These are phyloP conservation scores for Prochilodus magdalenae DNA, from an alignment of 2,113 vertebrate species.

Conservation along the genomic window DNA sequence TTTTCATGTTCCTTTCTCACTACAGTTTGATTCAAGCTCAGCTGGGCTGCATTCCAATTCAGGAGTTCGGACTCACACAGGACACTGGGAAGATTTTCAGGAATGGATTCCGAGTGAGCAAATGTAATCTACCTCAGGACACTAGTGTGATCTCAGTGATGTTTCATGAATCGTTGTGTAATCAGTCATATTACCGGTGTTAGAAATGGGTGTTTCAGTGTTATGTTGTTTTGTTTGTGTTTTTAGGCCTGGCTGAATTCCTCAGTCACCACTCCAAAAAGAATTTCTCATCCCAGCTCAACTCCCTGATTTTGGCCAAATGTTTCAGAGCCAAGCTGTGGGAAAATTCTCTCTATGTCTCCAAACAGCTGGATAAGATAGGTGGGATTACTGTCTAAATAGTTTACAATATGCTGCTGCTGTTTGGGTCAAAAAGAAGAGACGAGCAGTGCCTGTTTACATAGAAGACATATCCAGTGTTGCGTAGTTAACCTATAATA, in stretches of 20 bases:
- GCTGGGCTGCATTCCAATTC: conserved; percentile 89
- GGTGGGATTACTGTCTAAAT: conserved; percentile 72
- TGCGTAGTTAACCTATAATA: neutral
- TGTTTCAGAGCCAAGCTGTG: conserved; percentile 95
- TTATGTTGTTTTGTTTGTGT: conserved; percentile 25
- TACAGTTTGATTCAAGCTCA: conserved; percentile 96
- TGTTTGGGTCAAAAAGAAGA: neutral
- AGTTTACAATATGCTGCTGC: neutral
- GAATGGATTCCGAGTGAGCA: conserved; percentile 89
- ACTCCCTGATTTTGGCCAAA: conserved; percentile 89
- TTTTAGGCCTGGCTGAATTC: conserved; percentile 89
- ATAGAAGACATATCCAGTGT: neutral
- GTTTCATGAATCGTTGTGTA: too few relatives aligned
- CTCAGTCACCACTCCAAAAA: conserved; percentile 80
- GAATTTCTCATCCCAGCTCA: conserved; percentile 83
- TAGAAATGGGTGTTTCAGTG: neutral
- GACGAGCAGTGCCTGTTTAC: neutral
- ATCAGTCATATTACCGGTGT: too few relatives aligned
- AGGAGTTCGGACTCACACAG: conserved; percentile 95
- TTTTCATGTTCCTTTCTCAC: conserved; percentile 33
- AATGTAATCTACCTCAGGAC: conserved; percentile 78
- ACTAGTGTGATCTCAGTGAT: neutral
- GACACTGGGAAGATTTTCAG: conserved; percentile 94
- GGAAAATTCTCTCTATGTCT: conserved; percentile 92
- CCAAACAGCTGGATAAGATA: conserved; percentile 96